Conservation (phyloP, 2,797 vertebrate species). For the Dryobates pubescens region DNA sequence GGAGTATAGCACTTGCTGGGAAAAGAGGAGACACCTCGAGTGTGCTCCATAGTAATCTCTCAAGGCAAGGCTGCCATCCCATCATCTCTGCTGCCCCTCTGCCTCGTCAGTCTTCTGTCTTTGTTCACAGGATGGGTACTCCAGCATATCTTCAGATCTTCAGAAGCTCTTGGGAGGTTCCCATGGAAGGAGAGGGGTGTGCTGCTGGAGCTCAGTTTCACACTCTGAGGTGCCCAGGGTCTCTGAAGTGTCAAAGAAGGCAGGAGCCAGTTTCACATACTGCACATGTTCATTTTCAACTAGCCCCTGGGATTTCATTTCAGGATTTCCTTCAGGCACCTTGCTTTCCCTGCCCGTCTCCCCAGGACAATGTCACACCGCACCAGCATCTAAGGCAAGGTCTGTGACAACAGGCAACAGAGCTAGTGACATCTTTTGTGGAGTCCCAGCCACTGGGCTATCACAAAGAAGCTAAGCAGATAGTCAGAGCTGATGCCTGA, state of each 20-base stretch:
- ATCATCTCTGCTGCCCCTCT: not conserved
- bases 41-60: not conserved
- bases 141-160: rapidly evolving
- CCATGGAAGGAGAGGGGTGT: not conserved
- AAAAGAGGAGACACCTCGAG: not conserved
- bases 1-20: not conserved
- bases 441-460: not conserved
- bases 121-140: not conserved
- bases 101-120: not conserved
- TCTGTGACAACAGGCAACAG: not conserved
- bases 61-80: not conserved
- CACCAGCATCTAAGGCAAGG: not conserved
- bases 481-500: not conserved
- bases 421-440: not conserved
- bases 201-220: not conserved
- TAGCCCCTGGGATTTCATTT: not conserved
- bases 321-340: not conserved
- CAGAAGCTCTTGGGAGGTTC: not conserved
- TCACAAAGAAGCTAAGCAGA: not conserved
- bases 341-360: not conserved
- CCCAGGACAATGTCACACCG: not conserved
- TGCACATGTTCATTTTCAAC: not conserved
- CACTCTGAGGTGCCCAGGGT: not conserved
- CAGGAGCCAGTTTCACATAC: not conserved
- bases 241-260: not conserved